These are phyloP conservation scores for Leucosticte australis DNA, from an alignment of 2,113 vertebrate genomes.

Conservation along the genomic window DNA sequence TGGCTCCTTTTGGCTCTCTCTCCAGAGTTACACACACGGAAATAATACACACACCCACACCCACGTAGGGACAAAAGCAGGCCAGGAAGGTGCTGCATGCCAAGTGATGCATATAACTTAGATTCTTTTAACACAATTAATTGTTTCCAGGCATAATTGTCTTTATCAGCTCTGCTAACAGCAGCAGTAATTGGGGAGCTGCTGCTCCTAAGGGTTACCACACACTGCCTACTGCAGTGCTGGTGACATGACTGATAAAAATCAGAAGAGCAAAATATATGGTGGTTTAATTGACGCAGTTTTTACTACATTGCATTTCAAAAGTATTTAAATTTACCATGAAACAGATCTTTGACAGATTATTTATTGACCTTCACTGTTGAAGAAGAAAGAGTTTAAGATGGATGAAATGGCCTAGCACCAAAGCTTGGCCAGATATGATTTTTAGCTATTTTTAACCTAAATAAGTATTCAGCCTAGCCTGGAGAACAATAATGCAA, in stretches of 20 bases:
- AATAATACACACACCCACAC: neutral
- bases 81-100: neutral
- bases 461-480: neutral
- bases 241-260: neutral
- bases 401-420: neutral
- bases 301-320: neutral
- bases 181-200: neutral
- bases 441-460: slow-evolving; percentile 12
- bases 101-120: neutral
- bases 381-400: neutral
- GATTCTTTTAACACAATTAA: neutral
- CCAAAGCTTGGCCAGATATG: neutral
- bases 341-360: neutral
- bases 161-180: slow-evolving; percentile 12
- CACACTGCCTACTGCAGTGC: neutral
- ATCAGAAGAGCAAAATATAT: neutral
- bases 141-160: slow-evolving; percentile 20
- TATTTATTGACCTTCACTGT: neutral
- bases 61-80: neutral
- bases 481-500: neutral
- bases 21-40: neutral
- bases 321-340: neutral
- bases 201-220: neutral
- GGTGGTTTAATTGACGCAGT: neutral
- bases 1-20: neutral